A percentile compares a stretch with the other conserved stretches of the same genome.
phyloP scores from a whole-genome alignment of 1,140 invertebrate species.

The Drosophila malerkotliana region DNA sequence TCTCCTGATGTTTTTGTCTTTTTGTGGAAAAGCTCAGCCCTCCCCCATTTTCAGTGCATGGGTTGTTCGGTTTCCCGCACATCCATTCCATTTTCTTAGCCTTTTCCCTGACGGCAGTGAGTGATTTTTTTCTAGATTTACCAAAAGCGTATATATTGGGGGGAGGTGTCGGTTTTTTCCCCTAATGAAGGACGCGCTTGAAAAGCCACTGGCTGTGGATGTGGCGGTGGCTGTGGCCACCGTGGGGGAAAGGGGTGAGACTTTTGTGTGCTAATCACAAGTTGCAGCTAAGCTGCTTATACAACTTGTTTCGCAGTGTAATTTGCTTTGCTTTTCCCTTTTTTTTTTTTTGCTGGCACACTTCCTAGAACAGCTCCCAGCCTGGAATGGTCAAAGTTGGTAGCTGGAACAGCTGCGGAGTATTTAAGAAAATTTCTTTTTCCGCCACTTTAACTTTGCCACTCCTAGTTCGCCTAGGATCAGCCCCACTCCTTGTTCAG shows the following conservation, averaged over 20 bases:
- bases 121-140: conserved; percentile 33
- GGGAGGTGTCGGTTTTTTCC: conserved; percentile 48
- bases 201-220: conserved; percentile 56
- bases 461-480: neutral
- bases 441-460: conserved; percentile 12
- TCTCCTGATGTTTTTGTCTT: neutral
- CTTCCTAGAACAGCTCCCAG: conserved; percentile 30
- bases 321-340: conserved; percentile 20
- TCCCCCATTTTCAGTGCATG: conserved; percentile 29
- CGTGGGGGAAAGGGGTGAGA: neutral
- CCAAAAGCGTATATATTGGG: conserved; percentile 1
- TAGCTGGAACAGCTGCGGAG: conserved; percentile 37
- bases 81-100: conserved; percentile 48
- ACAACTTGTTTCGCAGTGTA: conserved; percentile 69
- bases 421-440: conserved; percentile 47
- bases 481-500: neutral
- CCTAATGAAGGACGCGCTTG: conserved; percentile 56
- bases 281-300: conserved; percentile 78
- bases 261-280: conserved; percentile 74
- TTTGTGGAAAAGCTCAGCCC: neutral
- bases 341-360: conserved; percentile 29
- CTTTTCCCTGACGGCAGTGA: conserved; percentile 28
- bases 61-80: conserved; percentile 48
- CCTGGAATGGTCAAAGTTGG: conserved; percentile 42
- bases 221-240: neutral